Conservation (phyloP, 2,888 invertebrate species). For the Philaethria dido region DNA sequence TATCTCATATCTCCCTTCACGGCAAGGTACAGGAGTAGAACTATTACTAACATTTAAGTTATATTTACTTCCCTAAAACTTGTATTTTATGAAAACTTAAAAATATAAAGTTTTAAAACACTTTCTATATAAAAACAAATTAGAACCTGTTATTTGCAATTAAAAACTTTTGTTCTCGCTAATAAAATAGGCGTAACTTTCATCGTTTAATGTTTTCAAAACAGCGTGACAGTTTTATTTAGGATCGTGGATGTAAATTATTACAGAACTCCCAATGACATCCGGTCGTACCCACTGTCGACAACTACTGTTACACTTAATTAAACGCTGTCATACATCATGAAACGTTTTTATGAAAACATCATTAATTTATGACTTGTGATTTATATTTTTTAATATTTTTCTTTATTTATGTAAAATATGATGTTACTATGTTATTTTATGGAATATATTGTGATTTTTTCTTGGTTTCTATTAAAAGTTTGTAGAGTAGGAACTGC, state of each 20-base stretch:
- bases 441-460: too few relatives aligned
- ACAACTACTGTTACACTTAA: conserved; percentile 24
- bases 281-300: conserved; percentile 12
- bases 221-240: conserved; percentile 8
- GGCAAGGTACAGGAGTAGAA: too few relatives aligned
- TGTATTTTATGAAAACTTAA: too few relatives aligned
- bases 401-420: neutral
- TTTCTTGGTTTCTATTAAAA: too few relatives aligned
- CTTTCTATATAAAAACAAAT: too few relatives aligned
- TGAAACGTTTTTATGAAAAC: conserved; percentile 4
- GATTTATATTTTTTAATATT: neutral
- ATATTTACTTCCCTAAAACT: too few relatives aligned
- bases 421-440: neutral
- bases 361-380: conserved; percentile 4
- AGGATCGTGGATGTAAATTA: conserved; percentile 14
- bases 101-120: too few relatives aligned
- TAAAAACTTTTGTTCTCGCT: neutral
- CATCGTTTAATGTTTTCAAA: conserved; percentile 3
- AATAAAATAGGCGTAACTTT: neutral
- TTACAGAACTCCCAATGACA: conserved; percentile 5
- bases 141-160: too few relatives aligned
- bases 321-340: conserved; percentile 26
- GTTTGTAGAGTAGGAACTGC: too few relatives aligned
- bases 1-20: too few relatives aligned
- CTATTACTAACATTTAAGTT: too few relatives aligned